phyloP scores from a whole-genome alignment of 2,888 invertebrate genomes.

The Phalera bucephala region DNA sequence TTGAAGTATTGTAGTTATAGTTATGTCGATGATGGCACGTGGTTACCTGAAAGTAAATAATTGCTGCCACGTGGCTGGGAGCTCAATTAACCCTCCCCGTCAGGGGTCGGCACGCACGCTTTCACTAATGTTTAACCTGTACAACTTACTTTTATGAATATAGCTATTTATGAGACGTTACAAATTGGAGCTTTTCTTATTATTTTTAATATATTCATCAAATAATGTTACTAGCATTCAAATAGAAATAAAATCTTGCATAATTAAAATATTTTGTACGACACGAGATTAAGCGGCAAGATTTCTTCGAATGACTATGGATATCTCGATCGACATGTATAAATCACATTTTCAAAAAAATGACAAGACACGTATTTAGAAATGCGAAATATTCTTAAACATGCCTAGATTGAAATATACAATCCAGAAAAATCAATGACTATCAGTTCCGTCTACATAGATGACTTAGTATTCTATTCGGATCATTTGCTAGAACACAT shows the following conservation, averaged over 20 bases:
- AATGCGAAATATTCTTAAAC: too few species aligned
- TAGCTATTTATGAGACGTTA: neutral
- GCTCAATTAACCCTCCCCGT: constrained; percentile 67
- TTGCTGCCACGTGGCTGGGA: constrained; percentile 72
- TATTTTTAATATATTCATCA: neutral
- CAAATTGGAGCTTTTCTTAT: too few species aligned
- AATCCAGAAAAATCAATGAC: too few species aligned
- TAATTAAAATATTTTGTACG: too few species aligned
- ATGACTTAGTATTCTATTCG: constrained; percentile 62
- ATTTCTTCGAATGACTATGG: too few species aligned
- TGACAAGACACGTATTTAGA: neutral
- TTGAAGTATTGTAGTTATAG: constrained; percentile 19
- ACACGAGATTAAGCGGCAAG: constrained; percentile 1
- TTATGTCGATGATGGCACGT: constrained; percentile 51
- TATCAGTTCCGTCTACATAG: constrained; percentile 24
- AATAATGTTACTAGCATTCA: neutral
- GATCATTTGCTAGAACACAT: constrained; percentile 80
- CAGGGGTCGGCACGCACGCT: constrained; percentile 57
- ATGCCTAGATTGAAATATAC: too few species aligned
- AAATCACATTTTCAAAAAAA: neutral
- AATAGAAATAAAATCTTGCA: neutral
- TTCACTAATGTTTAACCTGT: constrained; percentile 52
- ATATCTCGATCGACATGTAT: too few species aligned
- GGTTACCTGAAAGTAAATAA: constrained; percentile 76
- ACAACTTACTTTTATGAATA: constrained; percentile 43